Evolutionary conservation across 1,140 invertebrate genomes (phyloP).

Genomic region (Drosophila ananassae): DNA sequence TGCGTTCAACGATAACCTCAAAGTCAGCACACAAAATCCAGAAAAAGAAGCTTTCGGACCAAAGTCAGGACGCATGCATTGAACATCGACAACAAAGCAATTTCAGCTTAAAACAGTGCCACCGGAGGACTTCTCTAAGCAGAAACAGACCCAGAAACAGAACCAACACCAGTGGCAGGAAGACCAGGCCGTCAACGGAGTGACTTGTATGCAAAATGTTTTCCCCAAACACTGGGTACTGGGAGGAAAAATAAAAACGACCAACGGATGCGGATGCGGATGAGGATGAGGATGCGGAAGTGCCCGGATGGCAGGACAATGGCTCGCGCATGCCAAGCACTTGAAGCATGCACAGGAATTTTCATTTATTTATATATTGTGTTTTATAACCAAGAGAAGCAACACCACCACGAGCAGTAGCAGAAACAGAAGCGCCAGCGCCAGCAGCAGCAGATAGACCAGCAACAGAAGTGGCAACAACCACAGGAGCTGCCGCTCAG

Average conservation of each 20-base stretch:
- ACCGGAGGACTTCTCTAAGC: conserved; percentile 50
- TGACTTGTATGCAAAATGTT: conserved; percentile 82
- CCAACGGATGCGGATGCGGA: conserved; percentile 57
- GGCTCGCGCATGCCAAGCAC: conserved; percentile 78
- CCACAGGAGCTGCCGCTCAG: conserved; percentile 6
- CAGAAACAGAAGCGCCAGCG: background rate
- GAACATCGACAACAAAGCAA: conserved; percentile 81
- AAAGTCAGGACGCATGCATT: conserved; percentile 67
- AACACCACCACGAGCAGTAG: conserved; percentile 7
- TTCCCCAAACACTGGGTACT: conserved; percentile 39
- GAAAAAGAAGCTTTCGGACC: conserved; percentile 11
- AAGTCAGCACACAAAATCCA: conserved; percentile 50
- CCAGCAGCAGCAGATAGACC: conserved; percentile 12
- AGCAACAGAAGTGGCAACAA: conserved; percentile 11
- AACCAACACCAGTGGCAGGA: background rate
- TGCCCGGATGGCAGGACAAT: conserved; percentile 69
- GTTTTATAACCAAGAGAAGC: conserved; percentile 69
- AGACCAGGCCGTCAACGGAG: conserved; percentile 52
- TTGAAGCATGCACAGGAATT: conserved; percentile 82
- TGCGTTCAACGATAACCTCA: conserved; percentile 60
- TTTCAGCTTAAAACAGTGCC: conserved; percentile 75
- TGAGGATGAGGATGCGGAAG: conserved; percentile 51
- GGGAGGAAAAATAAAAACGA: conserved; percentile 44
- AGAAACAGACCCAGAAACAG: conserved; percentile 13
- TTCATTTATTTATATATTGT: conserved; percentile 83